Evolutionary conservation across 1,140 invertebrate species (phyloP), one percentile per base, ranked within the genome.

Genomic region (Callitettix versicolor): DNA sequence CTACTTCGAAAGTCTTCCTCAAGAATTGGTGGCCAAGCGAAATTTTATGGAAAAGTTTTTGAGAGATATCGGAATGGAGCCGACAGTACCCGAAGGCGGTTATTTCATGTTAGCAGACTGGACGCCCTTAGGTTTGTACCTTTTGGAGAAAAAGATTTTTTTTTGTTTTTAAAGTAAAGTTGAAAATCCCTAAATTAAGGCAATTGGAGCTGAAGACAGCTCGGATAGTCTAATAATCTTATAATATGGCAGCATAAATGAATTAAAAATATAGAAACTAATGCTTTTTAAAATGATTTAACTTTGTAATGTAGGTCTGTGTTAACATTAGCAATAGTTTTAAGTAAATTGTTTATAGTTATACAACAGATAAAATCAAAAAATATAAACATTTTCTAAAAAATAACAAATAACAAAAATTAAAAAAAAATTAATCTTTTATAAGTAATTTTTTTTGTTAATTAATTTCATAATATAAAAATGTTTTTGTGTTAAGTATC

Each of bases 51-150:
- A 81, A 0, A 82, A 84, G 63, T 77, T 86, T 43, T 70, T 98
- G 1, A 67, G 58, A 7, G 84, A 91, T 4, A 80, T 84, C 51
- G 94, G 91, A 0, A 88, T 99, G 80, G 80, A 79, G 15, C 93
- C 95, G 0, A 92, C 89, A 1, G 75, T 98, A 43, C 96, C 96
- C 0, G 88, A 98, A 58, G 95, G 91, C 14, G 95, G 95, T 0
- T 99, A 97, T 70, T 98, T 99, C 68, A 90, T 99, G 77, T 67
- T 98, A 11, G 92, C 91, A 2, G 88, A 98, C 70, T 96, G 91
- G 82, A 81, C 79, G n/a, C 71, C 78, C 5, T 71, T 95, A 59
- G 79, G 79, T 82, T 67, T 67, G 58, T 64, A 48, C 9, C 6
- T 48, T 26, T 36, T 7, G 7, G n/a, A 36, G 7, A 9, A 7